Conservation (phyloP, 2,888 invertebrate genomes). For the Oligia strigilis region DNA sequence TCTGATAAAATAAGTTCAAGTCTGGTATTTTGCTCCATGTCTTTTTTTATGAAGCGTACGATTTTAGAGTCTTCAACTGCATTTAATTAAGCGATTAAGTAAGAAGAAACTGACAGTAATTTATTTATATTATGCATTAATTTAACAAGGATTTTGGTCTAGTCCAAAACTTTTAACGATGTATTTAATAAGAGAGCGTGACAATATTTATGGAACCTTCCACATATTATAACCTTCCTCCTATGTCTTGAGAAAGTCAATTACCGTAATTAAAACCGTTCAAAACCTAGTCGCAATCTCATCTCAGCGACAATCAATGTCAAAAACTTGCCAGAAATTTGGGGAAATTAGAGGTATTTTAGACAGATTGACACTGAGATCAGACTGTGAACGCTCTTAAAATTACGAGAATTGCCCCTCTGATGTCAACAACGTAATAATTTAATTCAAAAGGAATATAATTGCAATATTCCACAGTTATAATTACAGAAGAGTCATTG, state of each 20-base stretch:
- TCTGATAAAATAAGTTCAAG: conserved; percentile 16
- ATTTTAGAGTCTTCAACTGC: neutral
- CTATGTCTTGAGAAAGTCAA: neutral
- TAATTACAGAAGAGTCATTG: neutral
- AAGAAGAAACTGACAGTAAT: neutral
- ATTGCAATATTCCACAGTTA: neutral
- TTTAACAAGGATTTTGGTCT: neutral
- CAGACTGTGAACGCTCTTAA: neutral
- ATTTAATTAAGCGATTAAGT: neutral
- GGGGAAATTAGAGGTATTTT: too few relatives aligned
- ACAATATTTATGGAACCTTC: neutral
- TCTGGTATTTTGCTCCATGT: neutral
- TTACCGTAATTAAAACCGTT: neutral
- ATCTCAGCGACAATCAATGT: too few relatives aligned
- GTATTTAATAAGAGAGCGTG: too few relatives aligned
- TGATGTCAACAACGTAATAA: neutral
- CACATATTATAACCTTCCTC: neutral
- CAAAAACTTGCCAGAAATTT: too few relatives aligned
- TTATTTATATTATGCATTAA: neutral
- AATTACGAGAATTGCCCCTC: neutral
- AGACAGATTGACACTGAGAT: too few relatives aligned
- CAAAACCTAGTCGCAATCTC: neutral
- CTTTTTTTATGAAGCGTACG: neutral
- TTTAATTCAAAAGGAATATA: neutral
- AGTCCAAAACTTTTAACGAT: neutral